These are phyloP conservation scores for Campylorhamphus procurvoides DNA, from an alignment of 2,113 vertebrate genomes.

Conservation along the genomic window DNA sequence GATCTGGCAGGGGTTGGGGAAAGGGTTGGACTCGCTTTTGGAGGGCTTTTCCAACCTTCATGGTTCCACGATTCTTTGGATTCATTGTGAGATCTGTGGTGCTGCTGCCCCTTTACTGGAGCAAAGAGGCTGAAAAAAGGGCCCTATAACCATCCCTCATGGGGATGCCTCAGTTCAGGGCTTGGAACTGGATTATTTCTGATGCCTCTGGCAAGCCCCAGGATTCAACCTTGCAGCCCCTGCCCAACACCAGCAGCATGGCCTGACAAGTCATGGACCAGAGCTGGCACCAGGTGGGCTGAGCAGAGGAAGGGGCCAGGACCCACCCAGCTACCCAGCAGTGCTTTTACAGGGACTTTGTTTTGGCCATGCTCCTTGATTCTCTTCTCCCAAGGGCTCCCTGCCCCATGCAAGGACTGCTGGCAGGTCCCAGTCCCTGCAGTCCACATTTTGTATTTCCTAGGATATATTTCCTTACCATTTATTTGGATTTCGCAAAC, in stretches of 20 bases:
- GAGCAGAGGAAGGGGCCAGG: not conserved
- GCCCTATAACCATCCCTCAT: not conserved
- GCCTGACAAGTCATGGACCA: not conserved
- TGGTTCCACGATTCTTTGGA: rapidly evolving
- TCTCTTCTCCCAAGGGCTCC: not conserved
- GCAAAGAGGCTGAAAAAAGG: not conserved
- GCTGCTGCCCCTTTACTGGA: not conserved
- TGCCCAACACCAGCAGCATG: not conserved
- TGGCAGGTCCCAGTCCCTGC: not conserved
- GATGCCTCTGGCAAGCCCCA: not conserved
- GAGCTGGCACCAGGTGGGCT: not conserved
- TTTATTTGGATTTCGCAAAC: conserved; percentile 43
- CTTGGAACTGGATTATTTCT: not conserved
- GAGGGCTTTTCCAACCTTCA: not conserved
- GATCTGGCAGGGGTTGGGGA: too few relatives aligned
- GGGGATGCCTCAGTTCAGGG: rapidly evolving
- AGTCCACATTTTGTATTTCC: not conserved
- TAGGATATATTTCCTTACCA: conserved; percentile 8
- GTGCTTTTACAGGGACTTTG: not conserved
- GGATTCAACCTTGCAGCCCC: not conserved
- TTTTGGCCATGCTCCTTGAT: not conserved
- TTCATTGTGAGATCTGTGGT: not conserved
- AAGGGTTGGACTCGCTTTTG: not conserved
- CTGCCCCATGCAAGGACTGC: not conserved
- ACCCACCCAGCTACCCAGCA: not conserved